These are phyloP conservation scores for Leptogaster cylindrica DNA, from an alignment of 2,888 invertebrate genomes.

Conservation along the genomic window DNA sequence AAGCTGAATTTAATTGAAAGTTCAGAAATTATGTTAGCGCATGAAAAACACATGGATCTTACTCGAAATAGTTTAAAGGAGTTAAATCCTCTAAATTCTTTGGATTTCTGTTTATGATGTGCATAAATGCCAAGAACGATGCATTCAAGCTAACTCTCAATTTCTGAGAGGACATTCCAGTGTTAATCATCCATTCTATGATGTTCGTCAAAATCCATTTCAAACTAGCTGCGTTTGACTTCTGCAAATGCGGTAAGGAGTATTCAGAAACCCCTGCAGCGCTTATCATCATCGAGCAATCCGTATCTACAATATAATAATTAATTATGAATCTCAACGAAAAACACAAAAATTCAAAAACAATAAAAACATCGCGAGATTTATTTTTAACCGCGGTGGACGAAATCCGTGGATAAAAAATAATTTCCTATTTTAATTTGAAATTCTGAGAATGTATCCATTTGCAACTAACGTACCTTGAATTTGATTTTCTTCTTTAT, in stretches of 20 bases:
- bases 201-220: slow-evolving; percentile 78
- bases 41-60: too few species aligned
- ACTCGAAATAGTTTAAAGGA: too few species aligned
- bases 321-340: too few species aligned
- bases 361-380: background rate
- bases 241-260: slow-evolving; percentile 55
- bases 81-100: too few species aligned
- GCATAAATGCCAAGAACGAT: slow-evolving; percentile 79
- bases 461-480: slow-evolving; percentile 1
- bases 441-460: background rate
- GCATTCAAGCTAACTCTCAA: slow-evolving; percentile 87
- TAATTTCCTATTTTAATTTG: too few species aligned
- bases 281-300: too few species aligned
- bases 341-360: too few species aligned
- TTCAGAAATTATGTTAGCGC: background rate
- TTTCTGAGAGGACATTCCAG: slow-evolving; percentile 81
- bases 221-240: slow-evolving; percentile 71
- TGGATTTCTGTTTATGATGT: slow-evolving; percentile 70
- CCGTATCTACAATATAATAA: too few species aligned
- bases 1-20: slow-evolving; percentile 63
- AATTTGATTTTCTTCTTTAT: slow-evolving; percentile 54
- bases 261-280: too few species aligned
- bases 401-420: too few species aligned
- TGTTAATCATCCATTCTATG: slow-evolving; percentile 81
- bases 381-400: too few species aligned